Base-by-base conservation (phyloP, 53 echinoderm and acorn worm genomes). In the Paelopatides confundens region DNA sequence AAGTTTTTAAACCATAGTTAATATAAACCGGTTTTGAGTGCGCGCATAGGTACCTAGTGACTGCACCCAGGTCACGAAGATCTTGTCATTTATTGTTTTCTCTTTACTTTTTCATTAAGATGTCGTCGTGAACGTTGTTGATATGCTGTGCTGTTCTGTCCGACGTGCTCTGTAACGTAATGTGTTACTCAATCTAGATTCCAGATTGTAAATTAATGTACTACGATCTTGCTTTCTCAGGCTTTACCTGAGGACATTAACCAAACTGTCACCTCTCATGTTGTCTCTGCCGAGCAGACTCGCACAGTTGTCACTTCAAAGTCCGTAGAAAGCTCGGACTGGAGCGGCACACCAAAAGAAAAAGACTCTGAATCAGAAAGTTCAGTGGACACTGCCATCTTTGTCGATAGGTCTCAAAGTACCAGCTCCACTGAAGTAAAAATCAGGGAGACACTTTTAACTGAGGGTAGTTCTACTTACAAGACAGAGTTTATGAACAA, bases 251-350 rank as follows among this genome's bases (percentile, higher is more conserved):
- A 39, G 76, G 79, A 79, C 31, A 63, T 39, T 82, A 82, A 64
- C 83, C 63, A 62, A 82, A 21, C 83, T 28, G 63, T 63, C 46
- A 82, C 83, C 18, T 82, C 83, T 38, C 63, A 39, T 32, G 65
- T 85, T 68, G 95, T 95, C 85, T 92, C 94, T 51, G 88, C 90
- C 54, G 92, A 92, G 62, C 92, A 96, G 94, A 96, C 96, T 92
- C 93, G 90, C 52, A 69, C 88, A 79, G 86, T 86, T n/a, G 81
- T 90, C 86, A 81, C 90, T 69, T 81, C 90, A 38, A 90, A 90
- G 82, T 58, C 62, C 77, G 82, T 90, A 30, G 91, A 82, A 65
- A 89, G 91, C 65, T 82, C 84, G 51, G 88, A 86, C 2, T 77
- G 37, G 62, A 63, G 85, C 66, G 88, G 81, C 48, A 70, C 64